Evolutionary conservation across 2,888 invertebrate genomes (phyloP).

Genomic region (Argyresthia goedartella): DNA sequence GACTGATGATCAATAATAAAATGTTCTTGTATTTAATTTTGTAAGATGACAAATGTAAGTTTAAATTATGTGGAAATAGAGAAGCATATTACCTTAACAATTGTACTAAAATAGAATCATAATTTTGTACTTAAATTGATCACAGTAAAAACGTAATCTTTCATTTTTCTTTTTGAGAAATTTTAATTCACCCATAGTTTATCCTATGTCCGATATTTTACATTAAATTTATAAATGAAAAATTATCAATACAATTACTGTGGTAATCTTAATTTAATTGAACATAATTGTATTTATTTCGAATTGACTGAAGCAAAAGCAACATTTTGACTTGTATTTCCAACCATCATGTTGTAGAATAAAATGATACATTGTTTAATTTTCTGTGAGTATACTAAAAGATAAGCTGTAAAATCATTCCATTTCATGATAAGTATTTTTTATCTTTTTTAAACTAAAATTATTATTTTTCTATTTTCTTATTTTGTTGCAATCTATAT

Average conservation of each 20-base stretch:
- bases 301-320: too few relatives aligned
- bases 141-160: slow-evolving; percentile 40
- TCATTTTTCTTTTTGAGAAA: slow-evolving; percentile 65
- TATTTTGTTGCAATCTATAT: slow-evolving; percentile 44
- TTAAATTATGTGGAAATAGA: slow-evolving; percentile 58
- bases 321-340: slow-evolving; percentile 47
- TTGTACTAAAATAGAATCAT: slow-evolving; percentile 34
- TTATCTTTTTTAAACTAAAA: slow-evolving; percentile 36
- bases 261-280: slow-evolving; percentile 29
- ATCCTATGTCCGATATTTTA: slow-evolving; percentile 34
- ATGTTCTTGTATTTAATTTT: slow-evolving; percentile 68
- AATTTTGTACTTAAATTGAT: slow-evolving; percentile 63
- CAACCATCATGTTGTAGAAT: slow-evolving; percentile 39
- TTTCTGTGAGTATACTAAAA: slow-evolving; percentile 63
- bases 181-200: slow-evolving; percentile 19
- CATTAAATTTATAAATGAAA: slow-evolving; percentile 53
- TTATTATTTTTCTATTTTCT: slow-evolving; percentile 36
- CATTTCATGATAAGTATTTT: slow-evolving; percentile 46
- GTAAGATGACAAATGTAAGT: slow-evolving; percentile 65
- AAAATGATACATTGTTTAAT: slow-evolving; percentile 43
- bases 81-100: slow-evolving; percentile 30
- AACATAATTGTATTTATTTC: too few relatives aligned
- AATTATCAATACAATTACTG: slow-evolving; percentile 32
- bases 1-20: slow-evolving; percentile 70
- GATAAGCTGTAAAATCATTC: slow-evolving; percentile 60